phyloP scores from a whole-genome alignment of 1,140 invertebrate genomes.

The Brachionus rubens region DNA sequence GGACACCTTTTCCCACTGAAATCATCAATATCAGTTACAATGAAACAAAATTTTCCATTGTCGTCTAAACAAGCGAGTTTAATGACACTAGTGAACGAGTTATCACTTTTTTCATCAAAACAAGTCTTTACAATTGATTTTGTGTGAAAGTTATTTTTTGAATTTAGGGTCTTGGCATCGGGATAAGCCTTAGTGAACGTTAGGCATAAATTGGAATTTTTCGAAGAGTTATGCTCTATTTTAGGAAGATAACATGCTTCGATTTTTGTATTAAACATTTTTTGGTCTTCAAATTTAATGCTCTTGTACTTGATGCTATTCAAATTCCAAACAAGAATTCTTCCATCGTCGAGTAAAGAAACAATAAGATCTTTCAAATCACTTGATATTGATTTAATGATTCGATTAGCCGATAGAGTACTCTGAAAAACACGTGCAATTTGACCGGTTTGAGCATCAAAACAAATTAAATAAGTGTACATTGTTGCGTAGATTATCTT shows the following conservation, averaged over 20 bases:
- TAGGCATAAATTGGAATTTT: conserved; percentile 13
- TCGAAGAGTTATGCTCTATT: not conserved
- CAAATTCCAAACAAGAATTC: conserved; percentile 23
- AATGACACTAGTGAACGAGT: conserved; percentile 11
- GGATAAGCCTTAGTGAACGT: not conserved
- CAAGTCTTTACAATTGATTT: conserved; percentile 29
- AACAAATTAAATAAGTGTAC: conserved; percentile 18
- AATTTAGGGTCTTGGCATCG: conserved; percentile 6
- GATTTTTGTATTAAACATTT: conserved; percentile 35
- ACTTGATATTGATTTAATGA: not conserved
- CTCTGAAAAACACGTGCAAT: conserved; percentile 5
- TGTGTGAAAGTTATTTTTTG: not conserved
- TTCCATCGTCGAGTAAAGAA: conserved; percentile 21
- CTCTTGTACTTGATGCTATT: not conserved
- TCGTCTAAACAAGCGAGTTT: conserved; percentile 2
- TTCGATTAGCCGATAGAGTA: conserved; percentile 15
- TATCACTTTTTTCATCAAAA: conserved; percentile 25
- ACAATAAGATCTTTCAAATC: not conserved
- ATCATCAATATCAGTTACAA: conserved; percentile 26
- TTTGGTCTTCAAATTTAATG: not conserved
- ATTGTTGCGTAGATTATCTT: not conserved
- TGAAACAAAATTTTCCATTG: conserved; percentile 31
- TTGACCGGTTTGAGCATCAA: not conserved
- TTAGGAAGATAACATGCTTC: not conserved
- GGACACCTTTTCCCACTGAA: conserved; percentile 34